Conservation (phyloP, 2,888 invertebrate species). For the Dicroscelio sp. region DNA sequence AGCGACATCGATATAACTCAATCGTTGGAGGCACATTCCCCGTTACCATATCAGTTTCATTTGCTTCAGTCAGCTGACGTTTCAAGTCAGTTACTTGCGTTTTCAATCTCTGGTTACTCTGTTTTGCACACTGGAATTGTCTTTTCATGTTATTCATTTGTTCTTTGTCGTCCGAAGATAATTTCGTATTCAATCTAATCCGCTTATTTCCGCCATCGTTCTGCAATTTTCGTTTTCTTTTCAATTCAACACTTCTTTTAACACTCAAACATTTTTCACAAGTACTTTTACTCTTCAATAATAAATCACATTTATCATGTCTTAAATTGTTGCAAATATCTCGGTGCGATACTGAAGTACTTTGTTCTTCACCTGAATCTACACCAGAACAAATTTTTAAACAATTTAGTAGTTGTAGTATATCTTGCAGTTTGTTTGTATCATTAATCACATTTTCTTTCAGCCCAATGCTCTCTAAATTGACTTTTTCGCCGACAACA, state of each 20-base stretch:
- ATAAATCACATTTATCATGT: neutral
- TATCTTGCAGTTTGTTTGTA: slow-evolving; percentile 3
- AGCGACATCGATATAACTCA: no score
- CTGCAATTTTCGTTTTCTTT: neutral
- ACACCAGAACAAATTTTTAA: slow-evolving; percentile 25
- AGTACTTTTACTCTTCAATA: neutral
- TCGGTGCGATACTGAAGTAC: neutral
- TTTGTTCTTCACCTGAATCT: neutral
- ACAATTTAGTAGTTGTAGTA: neutral
- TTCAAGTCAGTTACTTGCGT: no score
- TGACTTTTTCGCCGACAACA: neutral
- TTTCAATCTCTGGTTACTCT: no score
- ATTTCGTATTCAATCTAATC: neutral
- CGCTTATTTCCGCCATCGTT: neutral
- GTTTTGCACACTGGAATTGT: no score
- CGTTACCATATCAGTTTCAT: no score
- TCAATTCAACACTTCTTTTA: slow-evolving; percentile 13
- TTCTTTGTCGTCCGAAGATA: no score
- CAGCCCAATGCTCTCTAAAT: neutral
- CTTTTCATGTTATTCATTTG: no score
- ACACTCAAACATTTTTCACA: slow-evolving; percentile 22
- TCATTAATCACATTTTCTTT: neutral
- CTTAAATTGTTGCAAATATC: slow-evolving; percentile 16
- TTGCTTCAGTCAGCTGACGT: no score
- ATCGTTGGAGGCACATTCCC: no score